phyloP scores from a whole-genome alignment of 2,113 vertebrate genomes.

The Podiceps cristatus region DNA sequence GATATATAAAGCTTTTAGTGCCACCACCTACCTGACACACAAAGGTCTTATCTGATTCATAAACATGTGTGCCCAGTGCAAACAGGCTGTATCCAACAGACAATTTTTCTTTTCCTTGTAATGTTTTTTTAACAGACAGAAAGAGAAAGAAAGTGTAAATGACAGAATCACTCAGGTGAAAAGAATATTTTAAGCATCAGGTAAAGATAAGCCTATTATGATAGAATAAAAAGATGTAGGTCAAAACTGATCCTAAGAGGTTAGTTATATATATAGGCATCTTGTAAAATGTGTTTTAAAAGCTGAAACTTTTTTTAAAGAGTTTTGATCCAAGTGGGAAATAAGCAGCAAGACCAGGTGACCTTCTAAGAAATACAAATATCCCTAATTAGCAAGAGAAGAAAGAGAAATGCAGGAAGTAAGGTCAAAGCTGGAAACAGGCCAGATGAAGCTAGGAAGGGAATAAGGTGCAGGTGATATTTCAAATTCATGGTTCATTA shows the following conservation, averaged over 20 bases:
- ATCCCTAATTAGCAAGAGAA: conserved; percentile 37
- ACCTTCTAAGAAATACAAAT: conserved; percentile 54
- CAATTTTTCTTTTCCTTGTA: not conserved
- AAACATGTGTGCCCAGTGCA: conserved; percentile 50
- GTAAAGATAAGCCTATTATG: conserved; percentile 36
- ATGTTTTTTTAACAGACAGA: conserved; percentile 32
- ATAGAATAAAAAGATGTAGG: conserved; percentile 33
- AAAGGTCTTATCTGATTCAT: conserved; percentile 71
- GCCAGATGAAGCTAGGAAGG: not conserved
- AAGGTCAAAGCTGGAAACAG: conserved; percentile 46
- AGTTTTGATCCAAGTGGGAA: conserved; percentile 62
- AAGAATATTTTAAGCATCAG: conserved; percentile 10
- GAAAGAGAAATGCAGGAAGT: conserved; percentile 14
- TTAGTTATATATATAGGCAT: conserved; percentile 54
- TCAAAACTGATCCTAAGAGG: conserved; percentile 21
- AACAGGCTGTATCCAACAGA: conserved; percentile 63
- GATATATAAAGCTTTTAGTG: conserved; percentile 68
- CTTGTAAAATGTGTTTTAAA: conserved; percentile 53
- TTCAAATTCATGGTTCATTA: not conserved
- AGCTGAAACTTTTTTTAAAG: conserved; percentile 19
- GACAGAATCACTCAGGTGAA: conserved; percentile 19
- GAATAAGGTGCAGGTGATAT: not conserved
- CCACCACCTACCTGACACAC: conserved; percentile 68
- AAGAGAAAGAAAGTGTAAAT: conserved; percentile 43
- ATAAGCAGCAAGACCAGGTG: conserved; percentile 47